Conservation (phyloP, 1,140 invertebrate genomes). For the Pygmarrhopalites habei region DNA sequence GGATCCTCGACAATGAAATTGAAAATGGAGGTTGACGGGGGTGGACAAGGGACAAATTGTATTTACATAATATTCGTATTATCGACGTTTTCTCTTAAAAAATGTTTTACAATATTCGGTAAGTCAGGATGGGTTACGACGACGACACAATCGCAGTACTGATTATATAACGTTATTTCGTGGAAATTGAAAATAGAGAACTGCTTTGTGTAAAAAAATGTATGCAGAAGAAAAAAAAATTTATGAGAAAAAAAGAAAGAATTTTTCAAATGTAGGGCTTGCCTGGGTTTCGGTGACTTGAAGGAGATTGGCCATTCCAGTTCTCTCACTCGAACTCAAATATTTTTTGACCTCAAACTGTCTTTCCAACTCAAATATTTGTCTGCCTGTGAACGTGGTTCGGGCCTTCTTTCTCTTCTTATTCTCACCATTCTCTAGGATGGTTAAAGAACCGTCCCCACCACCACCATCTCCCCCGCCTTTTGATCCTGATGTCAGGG, state of each 20-base stretch:
- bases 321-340: conserved; percentile 85
- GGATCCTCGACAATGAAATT: background rate
- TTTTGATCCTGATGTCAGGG: background rate
- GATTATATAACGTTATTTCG: too few species aligned
- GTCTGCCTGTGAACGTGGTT: conserved; percentile 88
- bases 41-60: conserved; percentile 2
- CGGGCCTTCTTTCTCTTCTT: conserved; percentile 86
- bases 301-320: conserved; percentile 85
- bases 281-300: conserved; percentile 96
- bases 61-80: too few species aligned
- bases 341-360: conserved; percentile 95
- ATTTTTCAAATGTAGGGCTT: background rate
- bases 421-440: conserved; percentile 48
- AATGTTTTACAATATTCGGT: too few species aligned
- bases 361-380: conserved; percentile 93
- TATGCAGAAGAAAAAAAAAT: too few species aligned
- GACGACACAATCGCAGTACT: too few species aligned
- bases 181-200: too few species aligned
- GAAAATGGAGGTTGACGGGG: background rate
- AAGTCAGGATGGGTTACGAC: too few species aligned
- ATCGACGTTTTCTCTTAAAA: too few species aligned
- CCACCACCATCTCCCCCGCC: conserved; percentile 11
- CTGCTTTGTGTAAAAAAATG: too few species aligned
- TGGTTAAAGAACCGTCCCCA: background rate
- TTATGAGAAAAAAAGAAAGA: too few species aligned